These are phyloP conservation scores for Basileuterus tristriatus DNA, from an alignment of 2,797 vertebrate genomes.

Conservation along the genomic window DNA sequence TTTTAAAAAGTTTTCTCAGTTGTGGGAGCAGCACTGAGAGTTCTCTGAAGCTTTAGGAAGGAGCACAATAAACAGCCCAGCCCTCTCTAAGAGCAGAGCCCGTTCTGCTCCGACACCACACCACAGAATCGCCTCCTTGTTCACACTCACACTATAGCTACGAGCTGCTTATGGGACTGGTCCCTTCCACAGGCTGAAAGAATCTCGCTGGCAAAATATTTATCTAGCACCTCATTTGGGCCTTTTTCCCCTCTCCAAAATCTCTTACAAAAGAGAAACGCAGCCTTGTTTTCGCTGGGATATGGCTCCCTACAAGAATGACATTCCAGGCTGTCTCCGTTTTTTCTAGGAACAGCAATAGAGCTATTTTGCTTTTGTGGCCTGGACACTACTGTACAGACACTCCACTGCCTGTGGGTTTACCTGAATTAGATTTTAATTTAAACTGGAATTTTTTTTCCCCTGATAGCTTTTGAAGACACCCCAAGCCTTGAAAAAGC, in stretches of 20 bases:
- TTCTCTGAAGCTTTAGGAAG: neutral
- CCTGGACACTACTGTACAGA: neutral
- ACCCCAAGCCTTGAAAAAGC: neutral
- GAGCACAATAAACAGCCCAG: neutral
- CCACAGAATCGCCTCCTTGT: neutral
- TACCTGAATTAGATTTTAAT: neutral
- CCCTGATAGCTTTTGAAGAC: neutral
- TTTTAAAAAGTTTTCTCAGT: neutral
- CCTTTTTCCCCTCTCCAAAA: neutral
- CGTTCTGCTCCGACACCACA: neutral
- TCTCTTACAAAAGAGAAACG: conserved; percentile 22
- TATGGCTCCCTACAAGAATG: neutral
- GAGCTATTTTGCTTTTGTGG: neutral
- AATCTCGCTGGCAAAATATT: conserved; percentile 5
- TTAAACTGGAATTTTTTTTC: neutral
- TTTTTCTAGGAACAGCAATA: neutral
- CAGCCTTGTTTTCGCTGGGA: neutral
- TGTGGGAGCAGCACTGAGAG: neutral
- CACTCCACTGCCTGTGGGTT: neutral
- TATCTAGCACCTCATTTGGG: conserved; percentile 47
- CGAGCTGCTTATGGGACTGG: neutral
- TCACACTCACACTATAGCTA: neutral
- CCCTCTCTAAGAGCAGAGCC: neutral
- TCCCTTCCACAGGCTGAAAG: neutral
- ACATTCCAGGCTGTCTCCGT: neutral